Percentiles rank a stretch among this genome's conserved stretches.
Conservation (phyloP, 2,797 vertebrate genomes). For the Melanogrammus aeglefinus region DNA sequence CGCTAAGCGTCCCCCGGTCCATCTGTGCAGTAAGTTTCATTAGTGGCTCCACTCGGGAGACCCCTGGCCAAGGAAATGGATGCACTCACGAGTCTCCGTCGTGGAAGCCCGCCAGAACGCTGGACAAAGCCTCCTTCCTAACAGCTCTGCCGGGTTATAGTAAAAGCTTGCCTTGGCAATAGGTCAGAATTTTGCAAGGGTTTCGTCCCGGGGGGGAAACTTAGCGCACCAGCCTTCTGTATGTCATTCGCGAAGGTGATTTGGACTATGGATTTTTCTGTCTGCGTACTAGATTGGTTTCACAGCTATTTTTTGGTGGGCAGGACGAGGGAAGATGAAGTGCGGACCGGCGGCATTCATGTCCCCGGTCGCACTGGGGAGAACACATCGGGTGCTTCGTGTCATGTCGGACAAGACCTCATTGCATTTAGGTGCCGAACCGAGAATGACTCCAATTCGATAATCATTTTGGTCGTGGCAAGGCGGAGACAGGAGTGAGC, state of each 20-base stretch:
- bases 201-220: slow-evolving; percentile 28
- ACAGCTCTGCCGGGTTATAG: slow-evolving; percentile 12
- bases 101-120: slow-evolving; percentile 20
- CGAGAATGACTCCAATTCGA: slow-evolving; percentile 18
- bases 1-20: slow-evolving; percentile 13
- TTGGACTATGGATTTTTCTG: slow-evolving; percentile 67
- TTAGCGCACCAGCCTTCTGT: slow-evolving; percentile 41
- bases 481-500: slow-evolving; percentile 2
- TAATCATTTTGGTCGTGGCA: slow-evolving; percentile 34
- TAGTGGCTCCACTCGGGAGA: slow-evolving; percentile 18
- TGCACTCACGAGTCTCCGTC: slow-evolving; percentile 12
- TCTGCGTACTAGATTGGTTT: slow-evolving; percentile 46
- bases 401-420: slow-evolving; percentile 35
- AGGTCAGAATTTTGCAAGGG: slow-evolving; percentile 30
- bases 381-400: slow-evolving; percentile 28
- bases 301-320: slow-evolving; percentile 12
- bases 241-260: slow-evolving; percentile 52
- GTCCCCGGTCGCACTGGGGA: slow-evolving; percentile 39
- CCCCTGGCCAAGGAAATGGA: slow-evolving; percentile 27
- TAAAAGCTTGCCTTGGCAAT: slow-evolving; percentile 26
- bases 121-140: slow-evolving; percentile 27
- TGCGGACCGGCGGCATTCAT: slow-evolving; percentile 30
- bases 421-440: slow-evolving; percentile 20
- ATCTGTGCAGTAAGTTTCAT: slow-evolving; percentile 33
- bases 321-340: slow-evolving; percentile 31